These are phyloP conservation scores for Amblyopsis rosae DNA, from an alignment of 2,113 vertebrate species.

Conservation along the genomic window DNA sequence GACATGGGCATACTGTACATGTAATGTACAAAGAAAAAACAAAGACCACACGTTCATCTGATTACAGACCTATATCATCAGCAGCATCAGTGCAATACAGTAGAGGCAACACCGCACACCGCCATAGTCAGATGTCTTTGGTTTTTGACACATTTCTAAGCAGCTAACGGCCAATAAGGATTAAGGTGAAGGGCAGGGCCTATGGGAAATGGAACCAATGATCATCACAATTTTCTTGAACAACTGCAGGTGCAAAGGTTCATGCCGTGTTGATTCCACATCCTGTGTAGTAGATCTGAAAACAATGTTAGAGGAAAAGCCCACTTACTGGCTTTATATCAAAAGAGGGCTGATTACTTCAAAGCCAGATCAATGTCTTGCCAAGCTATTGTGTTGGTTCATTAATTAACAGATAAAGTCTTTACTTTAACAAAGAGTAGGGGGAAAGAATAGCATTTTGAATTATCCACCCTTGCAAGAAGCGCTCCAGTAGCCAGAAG, in stretches of 20 bases:
- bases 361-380: not conserved
- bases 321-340: slow-evolving; percentile 25
- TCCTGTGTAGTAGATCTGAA: slow-evolving; percentile 85
- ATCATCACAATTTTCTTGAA: slow-evolving; percentile 74
- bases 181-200: no score
- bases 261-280: slow-evolving; percentile 85
- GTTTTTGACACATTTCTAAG: no score
- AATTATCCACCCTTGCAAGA: slow-evolving; percentile 80
- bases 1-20: no score
- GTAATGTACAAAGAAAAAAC: no score
- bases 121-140: no score
- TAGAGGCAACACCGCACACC: no score
- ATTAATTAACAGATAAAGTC: slow-evolving; percentile 19
- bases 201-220: slow-evolving; percentile 69
- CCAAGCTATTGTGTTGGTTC: slow-evolving; percentile 33
- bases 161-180: no score
- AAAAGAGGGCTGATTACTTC: slow-evolving; percentile 2
- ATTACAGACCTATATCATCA: no score
- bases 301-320: slow-evolving; percentile 24
- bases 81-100: no score
- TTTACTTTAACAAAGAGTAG: slow-evolving; percentile 22
- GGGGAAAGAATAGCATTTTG: slow-evolving; percentile 1
- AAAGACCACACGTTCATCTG: no score
- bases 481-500: slow-evolving; percentile 81
- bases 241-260: slow-evolving; percentile 81